phyloP scores from a whole-genome alignment of 2,113 vertebrate genomes.

The Scalopus aquaticus region DNA sequence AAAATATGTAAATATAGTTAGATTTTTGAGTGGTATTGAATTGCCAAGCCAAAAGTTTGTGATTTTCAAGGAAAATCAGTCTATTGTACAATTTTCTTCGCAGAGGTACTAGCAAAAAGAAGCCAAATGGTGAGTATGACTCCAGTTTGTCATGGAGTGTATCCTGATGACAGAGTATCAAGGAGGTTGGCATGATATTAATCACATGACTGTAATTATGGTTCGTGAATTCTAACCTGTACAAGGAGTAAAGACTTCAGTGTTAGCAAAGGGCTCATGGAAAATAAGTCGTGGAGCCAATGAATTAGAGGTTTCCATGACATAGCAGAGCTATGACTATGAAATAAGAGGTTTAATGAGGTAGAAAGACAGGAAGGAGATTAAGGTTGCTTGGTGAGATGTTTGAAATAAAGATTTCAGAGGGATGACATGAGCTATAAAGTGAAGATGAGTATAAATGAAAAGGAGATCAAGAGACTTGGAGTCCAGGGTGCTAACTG shows the following conservation, averaged over 20 bases:
- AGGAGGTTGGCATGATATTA: neutral
- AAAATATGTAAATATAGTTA: neutral
- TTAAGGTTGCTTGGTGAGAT: neutral
- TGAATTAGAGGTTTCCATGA: neutral
- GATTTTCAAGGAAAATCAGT: neutral
- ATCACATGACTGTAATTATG: too few species aligned
- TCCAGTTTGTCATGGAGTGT: neutral
- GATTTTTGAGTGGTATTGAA: neutral
- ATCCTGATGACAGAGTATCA: neutral
- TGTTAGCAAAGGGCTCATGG: neutral
- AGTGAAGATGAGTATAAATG: neutral
- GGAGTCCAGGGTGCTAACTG: neutral
- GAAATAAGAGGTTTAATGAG: neutral
- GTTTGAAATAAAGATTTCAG: neutral
- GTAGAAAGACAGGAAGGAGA: neutral
- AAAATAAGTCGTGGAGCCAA: neutral
- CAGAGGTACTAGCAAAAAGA: neutral
- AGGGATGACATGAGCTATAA: neutral
- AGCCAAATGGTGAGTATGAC: neutral
- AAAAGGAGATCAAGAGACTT: neutral
- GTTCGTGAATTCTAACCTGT: neutral
- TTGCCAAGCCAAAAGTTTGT: neutral
- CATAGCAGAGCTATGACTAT: neutral
- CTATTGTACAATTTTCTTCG: neutral
- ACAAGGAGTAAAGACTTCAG: neutral